Evolutionary conservation across 2,888 invertebrate genomes (phyloP).

Genomic region (Teleogryllus oceanicus): DNA sequence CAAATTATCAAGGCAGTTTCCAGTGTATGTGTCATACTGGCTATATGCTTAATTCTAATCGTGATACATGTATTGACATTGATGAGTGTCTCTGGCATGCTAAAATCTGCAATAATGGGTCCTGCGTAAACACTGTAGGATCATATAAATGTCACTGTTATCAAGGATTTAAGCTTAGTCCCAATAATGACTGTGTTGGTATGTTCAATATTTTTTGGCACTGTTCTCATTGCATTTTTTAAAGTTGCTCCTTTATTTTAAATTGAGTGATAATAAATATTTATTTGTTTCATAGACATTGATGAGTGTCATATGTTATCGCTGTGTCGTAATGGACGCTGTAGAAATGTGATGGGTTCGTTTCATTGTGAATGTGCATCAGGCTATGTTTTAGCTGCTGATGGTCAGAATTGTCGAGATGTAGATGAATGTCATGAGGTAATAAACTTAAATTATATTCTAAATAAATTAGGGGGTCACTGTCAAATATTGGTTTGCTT

Average conservation of each 20-base stretch:
- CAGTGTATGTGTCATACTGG: slow-evolving; percentile 74
- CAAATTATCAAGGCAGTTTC: slow-evolving; percentile 73
- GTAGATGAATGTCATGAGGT: slow-evolving; percentile 74
- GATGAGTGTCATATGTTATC: slow-evolving; percentile 83
- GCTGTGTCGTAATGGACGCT: slow-evolving; percentile 80
- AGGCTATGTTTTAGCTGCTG: slow-evolving; percentile 70
- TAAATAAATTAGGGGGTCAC: too few species aligned
- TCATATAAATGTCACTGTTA: slow-evolving; percentile 72
- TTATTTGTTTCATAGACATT: slow-evolving; percentile 54
- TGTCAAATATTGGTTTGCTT: too few species aligned
- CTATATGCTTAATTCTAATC: slow-evolving; percentile 62
- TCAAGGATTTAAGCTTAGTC: slow-evolving; percentile 70
- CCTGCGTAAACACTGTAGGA: slow-evolving; percentile 68
- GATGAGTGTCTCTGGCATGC: slow-evolving; percentile 71
- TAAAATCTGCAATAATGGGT: slow-evolving; percentile 72
- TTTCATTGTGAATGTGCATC: slow-evolving; percentile 78
- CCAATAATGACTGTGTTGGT: slow-evolving; percentile 76
- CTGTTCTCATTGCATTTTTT: slow-evolving; percentile 23
- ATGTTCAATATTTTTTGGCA: slow-evolving; percentile 38
- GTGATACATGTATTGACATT: slow-evolving; percentile 67
- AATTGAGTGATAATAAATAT: background rate
- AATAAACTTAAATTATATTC: slow-evolving; percentile 26
- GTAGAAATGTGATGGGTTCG: slow-evolving; percentile 74
- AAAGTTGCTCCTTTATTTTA: background rate
- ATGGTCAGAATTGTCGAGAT: slow-evolving; percentile 75